These are phyloP conservation scores for Unio pictorum DNA, from an alignment of 2,888 invertebrate species.

Conservation along the genomic window DNA sequence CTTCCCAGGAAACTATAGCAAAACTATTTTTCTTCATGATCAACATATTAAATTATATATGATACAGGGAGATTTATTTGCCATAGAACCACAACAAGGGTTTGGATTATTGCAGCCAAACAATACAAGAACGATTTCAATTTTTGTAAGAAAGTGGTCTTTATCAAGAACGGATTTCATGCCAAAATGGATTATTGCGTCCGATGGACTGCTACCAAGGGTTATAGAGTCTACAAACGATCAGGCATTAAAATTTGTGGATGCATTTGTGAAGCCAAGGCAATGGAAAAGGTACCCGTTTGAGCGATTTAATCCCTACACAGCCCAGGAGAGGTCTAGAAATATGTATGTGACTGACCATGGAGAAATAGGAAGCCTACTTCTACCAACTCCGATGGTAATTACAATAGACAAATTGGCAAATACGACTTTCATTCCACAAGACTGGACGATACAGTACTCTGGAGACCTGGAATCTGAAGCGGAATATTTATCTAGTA, in stretches of 20 bases:
- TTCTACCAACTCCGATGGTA: too few species aligned
- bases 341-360: slow-evolving; percentile 14
- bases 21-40: slow-evolving; percentile 10
- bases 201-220: slow-evolving; percentile 28
- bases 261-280: slow-evolving; percentile 36
- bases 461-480: background rate
- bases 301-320: slow-evolving; percentile 51
- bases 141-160: slow-evolving; percentile 35
- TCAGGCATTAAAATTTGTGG: slow-evolving; percentile 38
- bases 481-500: background rate
- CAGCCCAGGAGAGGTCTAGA: slow-evolving; percentile 29
- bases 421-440: too few species aligned
- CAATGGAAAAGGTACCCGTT: slow-evolving; percentile 49
- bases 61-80: slow-evolving; percentile 43
- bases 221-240: slow-evolving; percentile 37
- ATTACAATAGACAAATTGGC: too few species aligned
- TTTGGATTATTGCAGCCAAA: slow-evolving; percentile 32
- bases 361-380: slow-evolving; percentile 13
- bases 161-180: slow-evolving; percentile 48
- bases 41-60: slow-evolving; percentile 36
- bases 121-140: slow-evolving; percentile 14
- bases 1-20: slow-evolving; percentile 22
- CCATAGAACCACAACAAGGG: slow-evolving; percentile 30
- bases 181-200: slow-evolving; percentile 53
- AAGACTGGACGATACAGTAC: too few species aligned